A percentile compares a stretch with the other conserved stretches of the same genome.
Conservation (phyloP, 2,113 vertebrate genomes). For the Mus musculus region GRCm39 chr3:27185001-27185500, state of each 20-base stretch:
- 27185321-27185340: background rate
- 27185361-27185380: background rate
- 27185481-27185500: background rate
- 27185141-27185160: background rate
- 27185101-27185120: background rate
- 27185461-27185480: background rate
- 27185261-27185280: background rate
- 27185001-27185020: background rate
- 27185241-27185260: background rate
- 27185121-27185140: background rate
- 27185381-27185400: background rate
- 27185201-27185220: background rate
- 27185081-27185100: background rate
- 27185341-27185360: too few species aligned
- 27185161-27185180: background rate
- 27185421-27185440: conserved; percentile 18
- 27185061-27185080: background rate
- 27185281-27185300: background rate
- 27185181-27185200: background rate
- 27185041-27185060: background rate
- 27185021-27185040: background rate
- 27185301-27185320: background rate
- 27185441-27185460: background rate
- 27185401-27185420: background rate
- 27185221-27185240: background rate